Evolutionary conservation across 2,888 invertebrate genomes (phyloP).

Genomic region (Agelastica alni): DNA sequence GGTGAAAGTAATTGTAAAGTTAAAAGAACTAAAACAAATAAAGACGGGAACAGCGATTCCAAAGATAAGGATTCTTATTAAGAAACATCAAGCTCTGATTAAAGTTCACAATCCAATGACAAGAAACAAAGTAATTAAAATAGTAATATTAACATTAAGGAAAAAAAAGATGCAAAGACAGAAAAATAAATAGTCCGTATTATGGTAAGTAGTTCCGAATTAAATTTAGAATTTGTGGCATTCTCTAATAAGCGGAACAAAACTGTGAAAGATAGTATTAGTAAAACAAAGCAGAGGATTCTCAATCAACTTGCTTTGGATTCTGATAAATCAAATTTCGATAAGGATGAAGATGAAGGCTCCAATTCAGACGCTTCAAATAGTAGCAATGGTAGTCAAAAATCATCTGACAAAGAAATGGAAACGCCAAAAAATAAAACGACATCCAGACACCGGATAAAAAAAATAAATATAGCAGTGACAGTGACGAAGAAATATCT

Average conservation of each 20-base stretch:
- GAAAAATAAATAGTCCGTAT: neutral
- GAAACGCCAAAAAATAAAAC: constrained; percentile 33
- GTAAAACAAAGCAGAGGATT: constrained; percentile 2
- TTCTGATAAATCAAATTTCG: constrained; percentile 39
- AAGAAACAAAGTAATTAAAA: too few relatives aligned
- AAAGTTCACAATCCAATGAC: too few relatives aligned
- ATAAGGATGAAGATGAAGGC: constrained; percentile 27
- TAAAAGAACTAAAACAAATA: neutral
- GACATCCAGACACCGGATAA: constrained; percentile 45
- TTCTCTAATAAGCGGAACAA: neutral
- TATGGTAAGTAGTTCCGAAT: constrained; percentile 1
- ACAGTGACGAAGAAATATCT: constrained; percentile 50
- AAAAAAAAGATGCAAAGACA: neutral
- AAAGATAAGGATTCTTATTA: neutral
- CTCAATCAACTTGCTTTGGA: constrained; percentile 41
- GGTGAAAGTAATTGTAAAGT: too few relatives aligned
- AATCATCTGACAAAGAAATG: neutral
- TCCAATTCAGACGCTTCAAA: constrained; percentile 23
- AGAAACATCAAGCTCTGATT: neutral
- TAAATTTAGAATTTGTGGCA: neutral
- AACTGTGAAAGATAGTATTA: neutral
- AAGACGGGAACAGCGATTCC: neutral
- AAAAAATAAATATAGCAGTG: constrained; percentile 50
- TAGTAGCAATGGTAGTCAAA: constrained; percentile 16
- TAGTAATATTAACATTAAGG: neutral